Evolutionary conservation across 2,888 invertebrate species (phyloP).

Genomic region (Zelleria hepariella): DNA sequence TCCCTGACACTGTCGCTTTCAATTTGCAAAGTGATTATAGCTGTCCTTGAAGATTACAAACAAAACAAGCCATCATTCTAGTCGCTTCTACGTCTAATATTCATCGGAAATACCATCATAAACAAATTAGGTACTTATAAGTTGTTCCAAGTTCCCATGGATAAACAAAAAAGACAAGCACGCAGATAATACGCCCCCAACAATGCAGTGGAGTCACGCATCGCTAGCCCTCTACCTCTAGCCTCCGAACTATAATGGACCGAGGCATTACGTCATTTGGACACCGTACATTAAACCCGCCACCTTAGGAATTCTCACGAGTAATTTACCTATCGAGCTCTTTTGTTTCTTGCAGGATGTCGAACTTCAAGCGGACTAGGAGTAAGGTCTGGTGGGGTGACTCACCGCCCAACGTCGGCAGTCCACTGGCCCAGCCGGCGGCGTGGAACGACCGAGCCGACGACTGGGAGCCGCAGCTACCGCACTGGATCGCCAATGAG

Average conservation of each 20-base stretch:
- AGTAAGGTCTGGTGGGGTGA: constrained; percentile 80
- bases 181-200: constrained; percentile 41
- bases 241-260: constrained; percentile 43
- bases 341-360: constrained; percentile 69
- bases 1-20: neutral
- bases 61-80: neutral
- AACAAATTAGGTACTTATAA: constrained; percentile 9
- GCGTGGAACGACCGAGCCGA: constrained; percentile 45
- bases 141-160: constrained; percentile 37
- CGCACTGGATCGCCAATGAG: constrained; percentile 65
- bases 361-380: constrained; percentile 76
- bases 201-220: constrained; percentile 44
- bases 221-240: constrained; percentile 35
- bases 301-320: constrained; percentile 52
- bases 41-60: neutral
- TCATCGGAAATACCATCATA: constrained; percentile 1
- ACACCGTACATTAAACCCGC: constrained; percentile 48
- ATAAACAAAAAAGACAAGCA: constrained; percentile 36
- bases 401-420: constrained; percentile 53
- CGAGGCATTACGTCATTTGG: constrained; percentile 56
- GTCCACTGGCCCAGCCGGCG: constrained; percentile 48
- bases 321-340: constrained; percentile 33
- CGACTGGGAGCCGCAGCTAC: constrained; percentile 66
- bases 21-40: neutral
- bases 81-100: neutral